Evolutionary conservation across 2,888 invertebrate species (phyloP).

Genomic region (Anoncus sp.): DNA sequence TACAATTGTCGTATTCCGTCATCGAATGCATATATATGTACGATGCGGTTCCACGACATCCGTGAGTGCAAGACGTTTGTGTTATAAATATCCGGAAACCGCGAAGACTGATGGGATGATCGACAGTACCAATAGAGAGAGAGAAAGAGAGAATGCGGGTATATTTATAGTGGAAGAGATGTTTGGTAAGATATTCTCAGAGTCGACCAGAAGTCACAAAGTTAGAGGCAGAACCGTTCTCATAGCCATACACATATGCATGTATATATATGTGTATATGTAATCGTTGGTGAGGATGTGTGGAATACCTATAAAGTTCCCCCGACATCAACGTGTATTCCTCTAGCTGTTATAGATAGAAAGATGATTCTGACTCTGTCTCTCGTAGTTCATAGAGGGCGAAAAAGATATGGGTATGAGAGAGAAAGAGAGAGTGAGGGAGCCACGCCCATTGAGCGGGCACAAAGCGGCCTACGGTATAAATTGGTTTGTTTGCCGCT

Average conservation of each 20-base stretch:
- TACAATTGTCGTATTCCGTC: constrained; percentile 9
- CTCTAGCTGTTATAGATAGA: constrained; percentile 42
- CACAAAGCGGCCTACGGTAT: constrained; percentile 84
- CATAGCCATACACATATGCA: too few relatives aligned
- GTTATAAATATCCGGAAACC: constrained; percentile 24
- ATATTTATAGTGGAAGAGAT: too few relatives aligned
- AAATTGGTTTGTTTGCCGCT: constrained; percentile 84
- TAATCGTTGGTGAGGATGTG: neutral
- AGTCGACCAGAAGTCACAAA: too few relatives aligned
- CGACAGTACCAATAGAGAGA: too few relatives aligned
- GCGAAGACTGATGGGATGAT: too few relatives aligned
- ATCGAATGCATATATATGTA: too few relatives aligned
- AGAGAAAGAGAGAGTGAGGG: constrained; percentile 17
- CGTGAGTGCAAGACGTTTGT: constrained; percentile 12
- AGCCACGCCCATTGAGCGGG: constrained; percentile 84
- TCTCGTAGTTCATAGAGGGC: constrained; percentile 45
- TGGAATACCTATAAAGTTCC: neutral
- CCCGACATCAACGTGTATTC: neutral
- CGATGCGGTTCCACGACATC: constrained; percentile 42
- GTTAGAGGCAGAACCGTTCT: too few relatives aligned
- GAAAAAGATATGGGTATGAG: constrained; percentile 9
- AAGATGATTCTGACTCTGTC: constrained; percentile 40
- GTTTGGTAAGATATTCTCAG: too few relatives aligned
- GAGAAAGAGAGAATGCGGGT: too few relatives aligned
- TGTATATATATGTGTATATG: too few relatives aligned